Percentiles rank a stretch among this genome's conserved stretches.
Conservation (phyloP, 92 coral and sea anemone genomes). For the Bergia sp. region DNA sequence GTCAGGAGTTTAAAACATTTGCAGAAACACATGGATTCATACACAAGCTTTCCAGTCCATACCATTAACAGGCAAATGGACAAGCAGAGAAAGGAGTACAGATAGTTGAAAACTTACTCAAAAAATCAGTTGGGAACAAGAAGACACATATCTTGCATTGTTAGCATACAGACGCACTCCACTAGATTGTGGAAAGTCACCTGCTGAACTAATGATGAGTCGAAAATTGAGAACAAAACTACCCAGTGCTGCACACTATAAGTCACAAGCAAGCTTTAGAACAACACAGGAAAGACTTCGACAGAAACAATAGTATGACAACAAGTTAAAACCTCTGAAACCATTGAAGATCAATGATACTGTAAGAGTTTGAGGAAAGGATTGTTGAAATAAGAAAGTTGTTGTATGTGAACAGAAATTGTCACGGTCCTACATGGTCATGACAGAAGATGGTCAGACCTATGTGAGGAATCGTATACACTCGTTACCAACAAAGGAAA, state of each 20-base stretch:
- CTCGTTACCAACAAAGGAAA: conserved; percentile 2
- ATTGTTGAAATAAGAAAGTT: conserved; percentile 18
- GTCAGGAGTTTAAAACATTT: neutral
- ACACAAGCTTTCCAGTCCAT: neutral
- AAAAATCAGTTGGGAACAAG: neutral
- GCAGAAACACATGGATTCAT: neutral
- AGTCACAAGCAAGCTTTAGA: neutral
- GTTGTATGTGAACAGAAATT: neutral
- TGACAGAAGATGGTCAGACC: conserved; percentile 5
- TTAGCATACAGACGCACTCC: conserved; percentile 5
- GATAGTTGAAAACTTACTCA: neutral
- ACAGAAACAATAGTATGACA: conserved; percentile 2
- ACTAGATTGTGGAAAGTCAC: conserved; percentile 19
- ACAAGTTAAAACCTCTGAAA: neutral
- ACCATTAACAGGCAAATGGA: neutral
- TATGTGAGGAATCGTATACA: conserved; percentile 16
- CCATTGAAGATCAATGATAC: neutral
- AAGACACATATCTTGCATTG: conserved; percentile 20
- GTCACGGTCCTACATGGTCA: conserved; percentile 2
- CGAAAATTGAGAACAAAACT: neutral
- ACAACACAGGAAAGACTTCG: neutral
- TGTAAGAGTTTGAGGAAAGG: neutral
- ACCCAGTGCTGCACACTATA: neutral
- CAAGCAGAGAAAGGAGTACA: conserved; percentile 32
- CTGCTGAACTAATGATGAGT: conserved; percentile 15